Evolutionary conservation across 2,888 invertebrate genomes (phyloP).

Genomic region (Drosophila pseudotalamancana): DNA sequence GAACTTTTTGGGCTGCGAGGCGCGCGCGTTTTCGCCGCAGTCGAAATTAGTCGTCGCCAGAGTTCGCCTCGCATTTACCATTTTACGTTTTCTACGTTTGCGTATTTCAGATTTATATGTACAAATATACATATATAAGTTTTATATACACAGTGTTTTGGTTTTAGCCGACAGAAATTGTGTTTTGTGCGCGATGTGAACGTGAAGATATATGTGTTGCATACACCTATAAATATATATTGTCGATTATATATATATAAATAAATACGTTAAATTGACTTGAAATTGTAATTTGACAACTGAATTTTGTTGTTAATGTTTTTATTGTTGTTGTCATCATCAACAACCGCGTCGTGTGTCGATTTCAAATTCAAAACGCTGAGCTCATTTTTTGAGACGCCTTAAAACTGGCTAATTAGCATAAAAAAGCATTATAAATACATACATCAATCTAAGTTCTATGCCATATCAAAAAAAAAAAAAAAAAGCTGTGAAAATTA

Average conservation of each 20-base stretch:
- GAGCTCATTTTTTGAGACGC: slow-evolving; percentile 74
- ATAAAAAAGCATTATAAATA: slow-evolving; percentile 69
- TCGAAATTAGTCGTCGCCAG: slow-evolving; percentile 72
- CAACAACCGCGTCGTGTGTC: slow-evolving; percentile 35
- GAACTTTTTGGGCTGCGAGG: slow-evolving; percentile 51
- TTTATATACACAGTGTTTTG: slow-evolving; percentile 18
- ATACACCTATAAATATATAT: slow-evolving; percentile 17
- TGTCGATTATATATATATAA: slow-evolving; percentile 17
- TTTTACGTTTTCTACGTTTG: slow-evolving; percentile 51
- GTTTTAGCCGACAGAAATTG: slow-evolving; percentile 46
- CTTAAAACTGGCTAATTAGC: slow-evolving; percentile 63
- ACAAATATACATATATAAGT: slow-evolving; percentile 9
- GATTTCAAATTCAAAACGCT: slow-evolving; percentile 69
- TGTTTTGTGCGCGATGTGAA: slow-evolving; percentile 53
- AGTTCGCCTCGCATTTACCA: slow-evolving; percentile 67
- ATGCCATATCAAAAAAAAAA: slow-evolving; percentile 6
- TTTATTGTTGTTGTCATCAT: slow-evolving; percentile 22
- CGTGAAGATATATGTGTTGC: slow-evolving; percentile 43
- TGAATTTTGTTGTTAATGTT: slow-evolving; percentile 18
- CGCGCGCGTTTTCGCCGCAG: slow-evolving; percentile 73
- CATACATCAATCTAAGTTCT: slow-evolving; percentile 44
- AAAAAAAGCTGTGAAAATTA: slow-evolving; percentile 50
- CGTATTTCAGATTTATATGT: slow-evolving; percentile 42
- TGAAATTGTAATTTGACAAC: slow-evolving; percentile 55
- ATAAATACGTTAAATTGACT: slow-evolving; percentile 36